Base-by-base conservation (phyloP, 2,888 invertebrate species). In the Uropetala carovei region DNA sequence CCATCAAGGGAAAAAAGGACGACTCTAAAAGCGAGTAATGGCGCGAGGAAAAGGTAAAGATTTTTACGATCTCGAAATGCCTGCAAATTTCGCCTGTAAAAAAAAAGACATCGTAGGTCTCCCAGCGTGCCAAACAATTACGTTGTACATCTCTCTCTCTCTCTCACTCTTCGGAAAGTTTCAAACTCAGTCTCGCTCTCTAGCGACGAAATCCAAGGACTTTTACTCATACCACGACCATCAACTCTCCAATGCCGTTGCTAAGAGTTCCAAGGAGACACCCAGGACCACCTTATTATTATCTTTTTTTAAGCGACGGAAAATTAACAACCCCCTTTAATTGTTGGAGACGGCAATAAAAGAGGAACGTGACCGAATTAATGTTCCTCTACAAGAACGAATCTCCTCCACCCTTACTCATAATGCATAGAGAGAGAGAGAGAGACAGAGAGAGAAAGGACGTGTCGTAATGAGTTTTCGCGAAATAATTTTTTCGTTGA, bases 311-410 rank as follows among this genome's bases (percentile, higher is more conserved):
- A 43, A 43, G 64, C 64, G 64, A n/a, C 16, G 75, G 10, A 75
- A 27, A 75, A 27, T 75, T 75, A 27, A 75, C 75, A 75, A 27
- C 75, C 75, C 8, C 68, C n/a, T 68, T 68, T 68, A 68, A 75
- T 75, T 75, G 75, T 10, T 27, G 75, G 75, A 75, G 75, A 75
- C 75, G 22, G 27, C 75, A 27, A 75, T 75, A 27, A 75, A 75
- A 18, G 27, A 75, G 22, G 22, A 10, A 16, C 75, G 27, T 75
- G 22, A 11, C 27, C 75, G 27, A 14, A 75, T 22, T 22, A 22
- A 18, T 75, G 27, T 18, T 68, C 68, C n/a, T 68, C 64, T 7
- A 16, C 68, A 22, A 18, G 18, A 68, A 68, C n/a, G 68, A 68
- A 22, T 22, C 16, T 18, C 11, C 43, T 5, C 5, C 43, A 1